These are phyloP conservation scores for Anas platyrhynchos DNA, from an alignment of 2,113 vertebrate genomes.

Conservation along the genomic window DNA sequence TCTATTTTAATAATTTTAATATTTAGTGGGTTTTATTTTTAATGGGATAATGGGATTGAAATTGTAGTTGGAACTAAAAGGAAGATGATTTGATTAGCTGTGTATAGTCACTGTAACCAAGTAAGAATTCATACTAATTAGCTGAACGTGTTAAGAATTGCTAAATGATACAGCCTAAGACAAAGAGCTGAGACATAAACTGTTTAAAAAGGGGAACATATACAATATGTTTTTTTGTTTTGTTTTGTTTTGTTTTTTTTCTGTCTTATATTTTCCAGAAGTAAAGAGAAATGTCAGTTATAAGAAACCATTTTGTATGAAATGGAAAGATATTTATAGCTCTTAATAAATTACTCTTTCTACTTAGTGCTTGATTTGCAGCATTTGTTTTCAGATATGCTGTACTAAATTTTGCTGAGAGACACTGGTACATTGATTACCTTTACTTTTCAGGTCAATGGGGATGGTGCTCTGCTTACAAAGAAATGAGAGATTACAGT, in stretches of 20 bases:
- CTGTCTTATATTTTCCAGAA: background rate
- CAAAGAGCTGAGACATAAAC: background rate
- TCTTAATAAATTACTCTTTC: constrained; percentile 26
- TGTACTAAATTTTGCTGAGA: constrained; percentile 50
- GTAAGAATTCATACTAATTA: constrained; percentile 1
- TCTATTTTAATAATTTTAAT: background rate
- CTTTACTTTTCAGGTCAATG: constrained; percentile 41
- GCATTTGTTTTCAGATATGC: constrained; percentile 48
- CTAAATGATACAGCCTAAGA: background rate
- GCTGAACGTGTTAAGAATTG: background rate
- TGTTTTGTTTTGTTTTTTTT: background rate
- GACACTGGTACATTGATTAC: constrained; percentile 55
- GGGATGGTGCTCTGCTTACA: constrained; percentile 30
- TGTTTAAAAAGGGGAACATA: background rate
- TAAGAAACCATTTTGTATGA: constrained; percentile 14
- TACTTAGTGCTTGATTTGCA: constrained; percentile 55
- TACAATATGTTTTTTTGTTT: background rate
- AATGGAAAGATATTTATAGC: constrained; percentile 25
- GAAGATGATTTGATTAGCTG: background rate
- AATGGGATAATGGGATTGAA: background rate
- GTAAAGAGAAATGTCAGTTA: background rate
- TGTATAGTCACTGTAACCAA: background rate
- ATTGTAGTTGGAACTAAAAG: background rate
- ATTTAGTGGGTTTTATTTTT: background rate
- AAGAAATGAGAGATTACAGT: constrained; percentile 54